Evolutionary conservation across 2,797 vertebrate genomes (phyloP), one percentile per base, ranked within the genome.

Genomic region (Loris lydekkerianus): DNA sequence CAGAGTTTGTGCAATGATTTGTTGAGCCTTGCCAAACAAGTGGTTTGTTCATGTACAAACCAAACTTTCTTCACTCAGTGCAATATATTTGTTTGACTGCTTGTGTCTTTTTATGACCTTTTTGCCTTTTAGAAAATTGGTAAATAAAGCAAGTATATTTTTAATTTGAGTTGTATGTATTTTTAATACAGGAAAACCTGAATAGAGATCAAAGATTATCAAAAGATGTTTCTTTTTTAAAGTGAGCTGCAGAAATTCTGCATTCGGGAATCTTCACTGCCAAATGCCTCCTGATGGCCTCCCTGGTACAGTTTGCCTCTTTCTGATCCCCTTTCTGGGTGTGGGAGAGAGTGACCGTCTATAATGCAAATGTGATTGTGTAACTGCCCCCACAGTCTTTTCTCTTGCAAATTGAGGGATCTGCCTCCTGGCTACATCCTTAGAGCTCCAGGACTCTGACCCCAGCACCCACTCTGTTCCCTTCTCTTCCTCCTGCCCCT

Each of bases 101-200:
- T 98, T 98, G 97, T 98, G 98, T 98, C 98, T 98, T 98, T 98
- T 98, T 98, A 98, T 98, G 98, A 98, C 98, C 97, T 95, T 96
- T 96, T 97, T 98, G 98, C 98, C 98, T 98, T 98, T 98, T 98
- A 98, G 98, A 98, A 98, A 98, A 98, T 98, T 96, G 98, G 95
- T 98, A 98, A 98, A 98, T 98, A 98, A 98, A 98, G 97, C 97
- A 96, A 91, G 98, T 98, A 98, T 98, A 98, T 98, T 98, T 98
- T 98, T 98, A 97, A 94, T 96, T 98, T 96, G 46, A 81, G 82
- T 56, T 63, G 58, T 60, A 15, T 82, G 78, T 76, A n/a, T 56
- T 67, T 92, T 86, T 76, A 73, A 60, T 27, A 80, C 80, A 80
- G 46, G 27, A 72, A 46, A 69, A 23, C 20, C 61, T 40, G 53